Evolutionary conservation across 2,888 invertebrate species (phyloP), one percentile per base, ranked within the genome.

Genomic region (Helicoverpa assulta): DNA sequence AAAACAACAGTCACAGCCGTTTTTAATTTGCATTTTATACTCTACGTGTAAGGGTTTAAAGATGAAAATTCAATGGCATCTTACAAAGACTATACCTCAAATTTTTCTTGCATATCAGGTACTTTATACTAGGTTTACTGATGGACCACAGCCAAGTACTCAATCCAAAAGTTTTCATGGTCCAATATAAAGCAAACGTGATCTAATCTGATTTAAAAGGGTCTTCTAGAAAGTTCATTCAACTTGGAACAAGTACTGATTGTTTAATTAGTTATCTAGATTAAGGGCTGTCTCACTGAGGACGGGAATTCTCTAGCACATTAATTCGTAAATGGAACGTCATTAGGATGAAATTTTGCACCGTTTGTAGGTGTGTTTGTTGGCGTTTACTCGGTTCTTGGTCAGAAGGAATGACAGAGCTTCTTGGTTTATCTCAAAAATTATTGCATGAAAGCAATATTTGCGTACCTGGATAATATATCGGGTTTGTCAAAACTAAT

Each of bases 171-270:
- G 52, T 73, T 79, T 76, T 70, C 55, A 60, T 56, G 26, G 12
- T 55, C 55, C 60, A 76, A 70, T 76, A 37, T 55, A 86, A 82
- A 63, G 79, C 59, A 82, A 79, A 88, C 88, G 88, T 88, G 88
- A 88, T 83, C 85, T 82, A 85, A 88, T 88, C 84, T 80, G 70
- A 72, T 55, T 85, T 80, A 80, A 85, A 81, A 82, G 81, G 78
- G 57, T 73, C 70, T 21, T n/a, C 50, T 43, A 69, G 59, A 2
- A 14, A 59, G 33, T 70, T 76, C 3, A 50, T 70, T 26, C 16
- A 37, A 76, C 33, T 55, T 33, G 43, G 58, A 54, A 4, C 10
- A 43, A 69, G 76, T 6, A 19, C 50, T 26, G 51, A 76, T 70
- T 76, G 21, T 51, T 58, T 70, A 76, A 72, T 59, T 21, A 54